Conservation (phyloP, 2,113 vertebrate genomes). For the Centropristis striata region DNA sequence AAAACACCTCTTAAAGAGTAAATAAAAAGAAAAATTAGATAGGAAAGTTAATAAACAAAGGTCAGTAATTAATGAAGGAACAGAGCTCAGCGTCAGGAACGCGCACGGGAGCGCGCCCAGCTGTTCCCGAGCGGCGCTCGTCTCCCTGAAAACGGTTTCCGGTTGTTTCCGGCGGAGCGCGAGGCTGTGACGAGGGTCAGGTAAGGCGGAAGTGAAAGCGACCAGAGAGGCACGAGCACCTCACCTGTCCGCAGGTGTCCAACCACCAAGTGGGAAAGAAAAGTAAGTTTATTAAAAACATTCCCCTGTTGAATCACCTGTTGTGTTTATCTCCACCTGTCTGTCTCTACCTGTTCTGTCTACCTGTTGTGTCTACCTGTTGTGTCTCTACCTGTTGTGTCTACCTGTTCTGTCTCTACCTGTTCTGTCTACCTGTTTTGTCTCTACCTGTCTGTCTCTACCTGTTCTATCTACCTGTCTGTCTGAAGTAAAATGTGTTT, state of each 20-base stretch:
- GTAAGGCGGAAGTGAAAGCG: neutral
- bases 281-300: neutral
- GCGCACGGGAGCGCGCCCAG: neutral
- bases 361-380: neutral
- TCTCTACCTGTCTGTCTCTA: neutral
- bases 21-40: too few relatives aligned
- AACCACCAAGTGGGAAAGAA: neutral
- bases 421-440: too few relatives aligned
- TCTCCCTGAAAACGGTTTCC: neutral
- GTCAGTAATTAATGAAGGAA: too few relatives aligned
- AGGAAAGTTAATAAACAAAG: too few relatives aligned
- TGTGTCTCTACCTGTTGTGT: neutral
- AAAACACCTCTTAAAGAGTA: too few relatives aligned
- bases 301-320: neutral
- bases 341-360: neutral
- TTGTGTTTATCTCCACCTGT: neutral
- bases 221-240: neutral
- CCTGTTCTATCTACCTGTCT: neutral
- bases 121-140: neutral
- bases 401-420: neutral
- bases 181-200: neutral
- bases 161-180: neutral
- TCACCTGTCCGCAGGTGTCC: slow-evolving; percentile 2
- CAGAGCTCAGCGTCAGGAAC: neutral
- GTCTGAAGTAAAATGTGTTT: too few relatives aligned